Evolutionary conservation across 2,888 invertebrate genomes (phyloP), one percentile per base, ranked within the genome.

Genomic region (Athrips mouffetella): DNA sequence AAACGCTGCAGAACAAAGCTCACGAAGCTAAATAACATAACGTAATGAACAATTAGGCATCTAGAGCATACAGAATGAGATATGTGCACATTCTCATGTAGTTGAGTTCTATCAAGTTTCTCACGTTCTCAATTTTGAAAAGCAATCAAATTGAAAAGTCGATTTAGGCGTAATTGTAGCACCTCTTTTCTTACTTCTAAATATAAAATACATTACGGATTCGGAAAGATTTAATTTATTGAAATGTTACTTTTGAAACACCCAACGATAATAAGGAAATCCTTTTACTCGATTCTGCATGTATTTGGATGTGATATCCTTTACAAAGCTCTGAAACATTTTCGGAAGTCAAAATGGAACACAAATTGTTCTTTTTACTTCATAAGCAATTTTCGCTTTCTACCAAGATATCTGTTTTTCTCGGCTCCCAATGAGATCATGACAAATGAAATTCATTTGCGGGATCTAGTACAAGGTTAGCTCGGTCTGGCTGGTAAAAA

Each of bases 391-490:
- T 20, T 35, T 20, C 18, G 16, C 20, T 35, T 15, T 3, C 33
- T 8, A 16, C 16, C n/a, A n/a, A 13, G 16, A 33, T 33, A 8
- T 6, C 31, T 11, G 16, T 33, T 33, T 33, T 31, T 33, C 16
- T 8, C 8, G 33, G 13, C 13, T 33, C 33, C 33, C 33, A 13
- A 13, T 33, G 35, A 20, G 18, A 35, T 18, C 35, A 35, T 23
- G 39, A 39, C 39, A 39, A 21, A 20, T 33, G 37, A 37, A 37
- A 37, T 37, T 37, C 37, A 18, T 37, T 37, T 37, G 11, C 11
- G 2, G 15, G 20, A 41, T 41, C 29, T 27, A 41, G 29, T 2
- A 25, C 41, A 41, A 40, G 27, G 41, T 41, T 41, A 40, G 41
- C 33, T 29, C 29, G 15, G 29, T 6, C 41, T 25, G 16, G 11